These are phyloP conservation scores for Corythornis vintsioides DNA, from an alignment of 2,113 vertebrate genomes.

Conservation along the genomic window DNA sequence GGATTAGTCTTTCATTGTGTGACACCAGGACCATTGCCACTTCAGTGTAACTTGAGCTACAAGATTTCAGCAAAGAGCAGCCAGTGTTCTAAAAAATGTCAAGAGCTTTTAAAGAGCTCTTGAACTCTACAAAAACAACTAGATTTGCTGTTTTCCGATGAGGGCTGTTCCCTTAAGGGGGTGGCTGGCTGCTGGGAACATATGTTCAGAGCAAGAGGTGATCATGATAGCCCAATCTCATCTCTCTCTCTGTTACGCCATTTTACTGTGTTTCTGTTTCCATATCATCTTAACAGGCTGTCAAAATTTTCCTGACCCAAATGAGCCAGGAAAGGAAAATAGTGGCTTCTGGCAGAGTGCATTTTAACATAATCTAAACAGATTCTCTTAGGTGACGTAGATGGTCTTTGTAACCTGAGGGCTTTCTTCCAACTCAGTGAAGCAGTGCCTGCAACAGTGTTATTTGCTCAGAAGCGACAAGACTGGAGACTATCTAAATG, in stretches of 20 bases:
- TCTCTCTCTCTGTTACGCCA: neutral
- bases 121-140: neutral
- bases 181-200: neutral
- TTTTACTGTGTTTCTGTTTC: neutral
- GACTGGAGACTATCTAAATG: neutral
- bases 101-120: neutral
- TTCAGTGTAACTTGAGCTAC: neutral
- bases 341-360: neutral
- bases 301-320: neutral
- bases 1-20: no score
- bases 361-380: neutral
- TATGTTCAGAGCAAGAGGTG: neutral
- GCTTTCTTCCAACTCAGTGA: neutral
- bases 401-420: neutral
- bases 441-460: accelerated
- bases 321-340: neutral
- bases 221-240: neutral
- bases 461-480: neutral
- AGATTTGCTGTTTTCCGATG: neutral
- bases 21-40: neutral
- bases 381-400: neutral
- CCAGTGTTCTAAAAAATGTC: neutral
- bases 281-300: neutral
- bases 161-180: neutral
- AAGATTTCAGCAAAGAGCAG: neutral